phyloP scores from a whole-genome alignment of 1,140 invertebrate genomes.

The Choristoneura fumiferana region DNA sequence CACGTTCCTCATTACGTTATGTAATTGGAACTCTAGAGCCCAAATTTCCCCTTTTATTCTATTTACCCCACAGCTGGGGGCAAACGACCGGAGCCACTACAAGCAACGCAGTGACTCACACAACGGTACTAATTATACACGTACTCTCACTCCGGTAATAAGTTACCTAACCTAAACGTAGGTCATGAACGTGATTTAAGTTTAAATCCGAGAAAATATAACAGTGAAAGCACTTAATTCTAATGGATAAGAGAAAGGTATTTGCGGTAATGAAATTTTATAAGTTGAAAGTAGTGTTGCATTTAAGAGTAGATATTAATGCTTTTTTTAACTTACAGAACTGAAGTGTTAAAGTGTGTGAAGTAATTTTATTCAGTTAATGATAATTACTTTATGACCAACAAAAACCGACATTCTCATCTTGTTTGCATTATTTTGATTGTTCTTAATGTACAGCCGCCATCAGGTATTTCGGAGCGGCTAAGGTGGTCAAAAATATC shows the following conservation, averaged over 20 bases:
- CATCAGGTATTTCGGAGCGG: too few species aligned
- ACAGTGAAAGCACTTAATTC: constrained; percentile 18
- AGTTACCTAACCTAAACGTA: constrained; percentile 34
- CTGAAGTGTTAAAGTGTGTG: too few species aligned
- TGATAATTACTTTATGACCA: too few species aligned
- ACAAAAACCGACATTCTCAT: too few species aligned
- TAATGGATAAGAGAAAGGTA: constrained; percentile 19
- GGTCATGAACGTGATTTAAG: constrained; percentile 30
- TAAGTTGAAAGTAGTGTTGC: not conserved
- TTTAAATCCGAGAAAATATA: constrained; percentile 4
- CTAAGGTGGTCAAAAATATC: too few species aligned
- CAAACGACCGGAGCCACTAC: constrained; percentile 10
- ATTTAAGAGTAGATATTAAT: not conserved
- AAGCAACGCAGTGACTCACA: constrained; percentile 20
- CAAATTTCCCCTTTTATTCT: too few species aligned
- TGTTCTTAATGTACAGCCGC: too few species aligned
- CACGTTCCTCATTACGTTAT: too few species aligned
- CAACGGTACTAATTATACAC: constrained; percentile 28
- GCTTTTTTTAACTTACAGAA: too few species aligned
- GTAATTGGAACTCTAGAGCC: too few species aligned
- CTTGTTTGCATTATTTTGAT: too few species aligned
- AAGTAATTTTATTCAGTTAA: too few species aligned
- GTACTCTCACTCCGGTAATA: constrained; percentile 30
- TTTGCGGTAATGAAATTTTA: constrained; percentile 2
- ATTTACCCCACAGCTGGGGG: not conserved